Conservation (phyloP, 2,888 invertebrate genomes). For the Melipona bicolor region DNA sequence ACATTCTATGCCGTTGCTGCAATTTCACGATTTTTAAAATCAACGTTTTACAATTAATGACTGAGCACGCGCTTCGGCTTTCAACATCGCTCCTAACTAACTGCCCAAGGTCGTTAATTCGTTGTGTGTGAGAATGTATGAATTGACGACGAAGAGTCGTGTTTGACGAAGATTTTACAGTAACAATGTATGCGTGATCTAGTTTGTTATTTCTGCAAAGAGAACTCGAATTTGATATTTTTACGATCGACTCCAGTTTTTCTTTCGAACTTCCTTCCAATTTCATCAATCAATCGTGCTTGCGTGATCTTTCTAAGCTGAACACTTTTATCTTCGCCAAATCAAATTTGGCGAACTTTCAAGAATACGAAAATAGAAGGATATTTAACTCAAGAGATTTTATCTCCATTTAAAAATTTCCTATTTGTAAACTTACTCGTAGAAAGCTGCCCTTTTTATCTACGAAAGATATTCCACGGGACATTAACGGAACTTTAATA, state of each 20-base stretch:
- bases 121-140: neutral
- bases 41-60: conserved; percentile 6
- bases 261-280: neutral
- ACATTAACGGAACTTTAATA: neutral
- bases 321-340: too few relatives aligned
- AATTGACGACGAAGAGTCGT: too few relatives aligned
- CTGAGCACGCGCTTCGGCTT: neutral
- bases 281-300: neutral
- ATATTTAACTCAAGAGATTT: too few relatives aligned
- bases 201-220: neutral
- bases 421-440: neutral
- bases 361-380: too few relatives aligned
- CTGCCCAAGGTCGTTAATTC: neutral
- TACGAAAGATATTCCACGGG: neutral
- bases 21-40: neutral
- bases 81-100: neutral
- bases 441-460: neutral
- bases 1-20: neutral
- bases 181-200: neutral
- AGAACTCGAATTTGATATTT: neutral
- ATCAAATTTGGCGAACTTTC: too few relatives aligned
- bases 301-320: too few relatives aligned
- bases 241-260: neutral
- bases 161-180: neutral
- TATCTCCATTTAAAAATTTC: neutral